Conservation (phyloP, 64 coral and sea anemone genomes). For the Astreopora myriophthalma region DNA sequence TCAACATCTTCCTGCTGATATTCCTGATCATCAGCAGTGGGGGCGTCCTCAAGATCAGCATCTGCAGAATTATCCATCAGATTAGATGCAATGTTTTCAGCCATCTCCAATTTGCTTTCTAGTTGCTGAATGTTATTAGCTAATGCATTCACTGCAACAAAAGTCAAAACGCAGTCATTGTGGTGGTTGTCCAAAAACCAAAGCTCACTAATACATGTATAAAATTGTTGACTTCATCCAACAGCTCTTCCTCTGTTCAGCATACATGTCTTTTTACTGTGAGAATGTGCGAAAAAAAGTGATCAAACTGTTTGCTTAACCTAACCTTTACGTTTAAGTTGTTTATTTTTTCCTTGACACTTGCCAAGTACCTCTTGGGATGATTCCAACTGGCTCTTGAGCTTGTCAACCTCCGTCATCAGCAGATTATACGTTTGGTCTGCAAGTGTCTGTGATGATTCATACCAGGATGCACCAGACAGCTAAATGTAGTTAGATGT, state of each 20-base stretch:
- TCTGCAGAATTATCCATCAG: no score
- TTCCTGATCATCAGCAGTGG: not conserved
- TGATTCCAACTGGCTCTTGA: not conserved
- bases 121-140: not conserved
- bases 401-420: not conserved
- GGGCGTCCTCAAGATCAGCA: not conserved
- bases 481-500: not conserved
- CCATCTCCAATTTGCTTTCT: not conserved
- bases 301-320: not conserved
- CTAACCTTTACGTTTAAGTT: constrained; percentile 13
- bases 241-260: not conserved
- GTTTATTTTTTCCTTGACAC: constrained; percentile 18
- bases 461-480: not conserved
- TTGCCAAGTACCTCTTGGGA: constrained; percentile 9
- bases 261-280: not conserved
- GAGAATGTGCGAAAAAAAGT: not conserved
- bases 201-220: not conserved
- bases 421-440: not conserved
- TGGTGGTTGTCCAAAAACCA: not conserved
- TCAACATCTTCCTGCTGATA: not conserved
- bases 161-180: not conserved
- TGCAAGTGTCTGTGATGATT: not conserved
- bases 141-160: not conserved
- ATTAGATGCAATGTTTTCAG: not conserved
- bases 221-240: not conserved